A percentile compares a stretch with the other conserved stretches of the same genome.
phyloP scores from a whole-genome alignment of 2,888 invertebrate species.

The Diarsia brunnea region DNA sequence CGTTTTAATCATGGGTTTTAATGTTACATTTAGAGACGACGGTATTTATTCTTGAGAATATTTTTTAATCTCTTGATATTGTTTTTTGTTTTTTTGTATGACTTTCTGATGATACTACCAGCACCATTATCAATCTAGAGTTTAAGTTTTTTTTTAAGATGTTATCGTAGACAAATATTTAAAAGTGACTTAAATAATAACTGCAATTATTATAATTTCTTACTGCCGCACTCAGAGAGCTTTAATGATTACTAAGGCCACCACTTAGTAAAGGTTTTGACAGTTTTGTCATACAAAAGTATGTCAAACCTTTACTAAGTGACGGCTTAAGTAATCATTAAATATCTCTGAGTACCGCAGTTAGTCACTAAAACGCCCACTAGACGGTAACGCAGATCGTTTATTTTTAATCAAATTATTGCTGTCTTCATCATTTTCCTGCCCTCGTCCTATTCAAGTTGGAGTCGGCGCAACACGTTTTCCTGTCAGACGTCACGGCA shows the following conservation, averaged over 20 bases:
- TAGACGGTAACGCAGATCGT: neutral
- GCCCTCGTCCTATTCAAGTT: too few relatives aligned
- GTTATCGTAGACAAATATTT: neutral
- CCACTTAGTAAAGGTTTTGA: too few relatives aligned
- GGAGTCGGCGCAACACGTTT: too few relatives aligned
- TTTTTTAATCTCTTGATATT: neutral
- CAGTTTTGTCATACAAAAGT: too few relatives aligned
- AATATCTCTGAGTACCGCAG: too few relatives aligned
- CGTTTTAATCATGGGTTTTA: slow-evolving; percentile 12
- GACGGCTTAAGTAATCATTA: too few relatives aligned
- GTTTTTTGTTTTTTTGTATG: neutral
- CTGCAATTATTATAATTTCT: neutral
- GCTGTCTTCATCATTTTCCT: too few relatives aligned
- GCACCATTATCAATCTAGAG: neutral
- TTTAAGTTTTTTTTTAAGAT: neutral
- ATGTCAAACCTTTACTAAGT: too few relatives aligned
- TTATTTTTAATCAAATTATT: neutral
- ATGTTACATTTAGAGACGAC: neutral
- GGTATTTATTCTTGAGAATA: neutral
- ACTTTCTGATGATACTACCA: neutral
- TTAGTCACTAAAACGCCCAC: neutral
- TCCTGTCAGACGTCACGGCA: too few relatives aligned
- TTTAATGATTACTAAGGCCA: too few relatives aligned
- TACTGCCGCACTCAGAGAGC: too few relatives aligned
- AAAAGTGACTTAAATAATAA: neutral